Percentiles rank a stretch among this genome's conserved stretches.
Conservation (phyloP, 2,888 invertebrate species). For the Lithodes maja region DNA sequence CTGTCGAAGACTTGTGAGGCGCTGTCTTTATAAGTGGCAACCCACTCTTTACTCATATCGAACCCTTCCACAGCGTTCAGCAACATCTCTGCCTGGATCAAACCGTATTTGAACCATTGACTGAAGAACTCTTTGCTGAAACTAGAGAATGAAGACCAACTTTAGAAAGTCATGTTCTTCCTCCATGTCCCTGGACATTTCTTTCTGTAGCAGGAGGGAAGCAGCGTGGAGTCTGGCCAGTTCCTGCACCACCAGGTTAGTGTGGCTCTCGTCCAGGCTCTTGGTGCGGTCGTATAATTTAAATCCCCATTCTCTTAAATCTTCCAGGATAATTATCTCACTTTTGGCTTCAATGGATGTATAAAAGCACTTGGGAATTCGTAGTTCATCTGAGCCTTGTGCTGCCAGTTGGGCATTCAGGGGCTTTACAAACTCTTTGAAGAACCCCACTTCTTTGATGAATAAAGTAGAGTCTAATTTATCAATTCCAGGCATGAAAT, state of each 20-base stretch:
- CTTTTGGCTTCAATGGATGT: not conserved
- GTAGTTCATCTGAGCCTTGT: not conserved
- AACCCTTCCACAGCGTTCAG: too few relatives aligned
- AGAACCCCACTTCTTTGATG: conserved; percentile 36
- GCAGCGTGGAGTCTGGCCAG: conserved; percentile 63
- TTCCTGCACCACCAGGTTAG: conserved; percentile 47
- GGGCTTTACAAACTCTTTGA: not conserved
- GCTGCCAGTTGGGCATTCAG: not conserved
- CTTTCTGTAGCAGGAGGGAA: conserved; percentile 33
- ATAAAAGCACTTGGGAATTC: conserved; percentile 35
- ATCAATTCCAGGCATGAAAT: not conserved
- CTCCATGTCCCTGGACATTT: too few relatives aligned
- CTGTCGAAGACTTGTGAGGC: too few relatives aligned
- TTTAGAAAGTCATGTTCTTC: too few relatives aligned
- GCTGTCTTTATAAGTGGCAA: too few relatives aligned
- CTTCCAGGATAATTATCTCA: conserved; percentile 44
- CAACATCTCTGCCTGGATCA: too few relatives aligned
- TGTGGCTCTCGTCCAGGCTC: conserved; percentile 55
- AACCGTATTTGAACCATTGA: too few relatives aligned
- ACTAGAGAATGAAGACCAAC: too few relatives aligned
- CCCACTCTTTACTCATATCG: too few relatives aligned
- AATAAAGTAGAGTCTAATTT: conserved; percentile 21
- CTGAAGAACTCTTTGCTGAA: too few relatives aligned
- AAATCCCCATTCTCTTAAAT: conserved; percentile 41
- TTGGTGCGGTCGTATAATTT: conserved; percentile 48